Percentiles rank a stretch among this genome's conserved stretches.
These are phyloP conservation scores for Channa striata DNA, from an alignment of 2,797 vertebrate species.

Conservation along the genomic window DNA sequence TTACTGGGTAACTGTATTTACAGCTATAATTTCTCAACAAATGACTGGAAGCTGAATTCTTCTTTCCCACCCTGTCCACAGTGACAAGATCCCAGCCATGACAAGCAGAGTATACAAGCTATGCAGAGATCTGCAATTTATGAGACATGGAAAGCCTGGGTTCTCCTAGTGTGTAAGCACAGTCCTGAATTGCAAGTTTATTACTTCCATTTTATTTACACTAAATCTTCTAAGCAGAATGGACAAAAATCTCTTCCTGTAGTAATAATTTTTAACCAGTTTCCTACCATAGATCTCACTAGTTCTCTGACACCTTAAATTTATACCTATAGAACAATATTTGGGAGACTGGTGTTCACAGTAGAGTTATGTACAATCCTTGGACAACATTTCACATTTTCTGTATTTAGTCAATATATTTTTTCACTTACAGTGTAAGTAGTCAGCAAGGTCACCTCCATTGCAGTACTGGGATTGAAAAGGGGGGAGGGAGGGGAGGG, in stretches of 20 bases:
- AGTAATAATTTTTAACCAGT: not conserved
- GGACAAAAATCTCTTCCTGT: not conserved
- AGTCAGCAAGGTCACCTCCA: conserved; percentile 97
- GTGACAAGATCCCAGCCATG: not conserved
- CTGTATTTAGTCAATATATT: conserved; percentile 24
- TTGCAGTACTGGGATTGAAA: conserved; percentile 92
- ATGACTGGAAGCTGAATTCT: not conserved
- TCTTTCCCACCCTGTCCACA: not conserved
- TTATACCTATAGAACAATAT: not conserved
- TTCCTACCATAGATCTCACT: not conserved
- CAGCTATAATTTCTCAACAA: conserved; percentile 13
- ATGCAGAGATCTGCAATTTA: not conserved
- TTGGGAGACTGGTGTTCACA: not conserved
- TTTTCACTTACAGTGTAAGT: conserved; percentile 93
- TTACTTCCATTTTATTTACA: too few relatives aligned
- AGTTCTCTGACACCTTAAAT: too few relatives aligned
- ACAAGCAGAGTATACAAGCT: not conserved
- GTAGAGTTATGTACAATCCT: conserved; percentile 2
- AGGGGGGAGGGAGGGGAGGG: conserved; percentile 27
- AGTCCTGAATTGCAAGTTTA: not conserved
- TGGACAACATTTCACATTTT: conserved; percentile 8
- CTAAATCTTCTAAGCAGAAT: not conserved
- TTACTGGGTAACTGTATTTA: conserved; percentile 24
- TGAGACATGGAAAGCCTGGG: not conserved
- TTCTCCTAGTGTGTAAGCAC: not conserved